These are phyloP conservation scores for Formica aserva DNA, from an alignment of 2,888 invertebrate species.

Conservation along the genomic window DNA sequence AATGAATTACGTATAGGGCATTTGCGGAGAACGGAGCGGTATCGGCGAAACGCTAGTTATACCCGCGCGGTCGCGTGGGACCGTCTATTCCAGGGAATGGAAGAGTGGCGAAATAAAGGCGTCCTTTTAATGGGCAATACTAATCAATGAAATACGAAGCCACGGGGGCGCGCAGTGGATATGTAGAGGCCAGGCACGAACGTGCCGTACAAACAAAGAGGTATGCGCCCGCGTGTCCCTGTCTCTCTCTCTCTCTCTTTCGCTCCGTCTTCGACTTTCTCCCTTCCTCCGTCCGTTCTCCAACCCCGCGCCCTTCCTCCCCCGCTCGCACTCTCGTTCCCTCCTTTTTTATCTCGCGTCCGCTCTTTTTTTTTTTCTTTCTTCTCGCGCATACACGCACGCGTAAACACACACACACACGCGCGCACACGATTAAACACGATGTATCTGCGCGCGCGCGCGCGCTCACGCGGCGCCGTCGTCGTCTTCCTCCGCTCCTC, in stretches of 20 bases:
- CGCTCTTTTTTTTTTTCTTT: slow-evolving; percentile 48
- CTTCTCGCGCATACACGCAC: slow-evolving; percentile 27
- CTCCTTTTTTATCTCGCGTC: slow-evolving; percentile 62
- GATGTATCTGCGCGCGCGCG: background rate
- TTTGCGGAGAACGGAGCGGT: slow-evolving; percentile 5
- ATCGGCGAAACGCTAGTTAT: slow-evolving; percentile 26
- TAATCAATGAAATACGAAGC: slow-evolving; percentile 85
- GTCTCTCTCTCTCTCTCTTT: slow-evolving; percentile 39
- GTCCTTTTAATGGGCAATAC: slow-evolving; percentile 85
- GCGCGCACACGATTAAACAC: background rate
- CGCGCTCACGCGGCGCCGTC: slow-evolving; percentile 22
- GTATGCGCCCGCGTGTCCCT: slow-evolving; percentile 75
- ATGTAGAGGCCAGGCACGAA: slow-evolving; percentile 72
- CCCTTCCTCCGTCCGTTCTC: slow-evolving; percentile 50
- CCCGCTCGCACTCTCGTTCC: slow-evolving; percentile 57
- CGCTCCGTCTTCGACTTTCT: slow-evolving; percentile 32
- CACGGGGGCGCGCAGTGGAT: slow-evolving; percentile 75
- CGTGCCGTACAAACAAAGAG: slow-evolving; percentile 84
- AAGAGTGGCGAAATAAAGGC: slow-evolving; percentile 82
- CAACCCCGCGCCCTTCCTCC: slow-evolving; percentile 56
- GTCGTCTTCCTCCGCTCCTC: slow-evolving; percentile 40
- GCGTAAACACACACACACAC: background rate
- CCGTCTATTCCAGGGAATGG: slow-evolving; percentile 71
- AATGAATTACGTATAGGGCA: background rate
- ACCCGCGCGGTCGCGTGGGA: slow-evolving; percentile 27